Evolutionary conservation across 1,140 invertebrate genomes (phyloP), one percentile per base, ranked within the genome.

Genomic region (Contarinia nasturtii): DNA sequence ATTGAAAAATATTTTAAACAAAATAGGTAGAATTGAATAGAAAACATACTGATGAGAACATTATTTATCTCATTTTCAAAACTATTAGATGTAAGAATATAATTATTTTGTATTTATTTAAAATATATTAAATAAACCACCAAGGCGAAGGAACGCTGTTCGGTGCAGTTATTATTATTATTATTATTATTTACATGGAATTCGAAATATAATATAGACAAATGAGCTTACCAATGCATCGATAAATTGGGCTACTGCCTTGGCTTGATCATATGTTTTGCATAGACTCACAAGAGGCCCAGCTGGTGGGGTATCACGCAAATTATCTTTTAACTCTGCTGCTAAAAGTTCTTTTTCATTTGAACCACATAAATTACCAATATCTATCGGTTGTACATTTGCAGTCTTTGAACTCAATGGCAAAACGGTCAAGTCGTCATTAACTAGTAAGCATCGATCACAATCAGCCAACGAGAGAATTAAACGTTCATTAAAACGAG

Each of bases 401-500:
- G 86, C 70, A 48, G 85, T 83, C 55, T 87, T 81, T 0, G 87
- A 91, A 7, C 92, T 94, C 51, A 98, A 72, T 0, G 95, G 94
- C 17, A 99, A 67, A 5, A 98, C 80, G 42, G 82, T 82, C 0
- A 98, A 71, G 49, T 89, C 79, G 66, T 98, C 93, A 67, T 98
- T 92, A 15, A 96, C 77, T 5, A 98, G 86, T 41, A 98, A 67
- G 67, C 90, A 97, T 21, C 79, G 76, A 49, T 80, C 68, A 63
- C 92, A 95, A 2, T 85, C 83, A 0, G 86, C 73, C 50, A 99
- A 65, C 0, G 93, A 97, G 1, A 98, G 64, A 14, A 98, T 73
- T 62, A 99, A 95, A 42, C 89, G 77, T 69, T 98, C 93, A 69
- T 98, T 98, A 61, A 99, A 99, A 53, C 96, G 70, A 47, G 87